Evolutionary conservation across 2,888 invertebrate species (phyloP), one percentile per base, ranked within the genome.

Genomic region (Lithophane semibrunnea): DNA sequence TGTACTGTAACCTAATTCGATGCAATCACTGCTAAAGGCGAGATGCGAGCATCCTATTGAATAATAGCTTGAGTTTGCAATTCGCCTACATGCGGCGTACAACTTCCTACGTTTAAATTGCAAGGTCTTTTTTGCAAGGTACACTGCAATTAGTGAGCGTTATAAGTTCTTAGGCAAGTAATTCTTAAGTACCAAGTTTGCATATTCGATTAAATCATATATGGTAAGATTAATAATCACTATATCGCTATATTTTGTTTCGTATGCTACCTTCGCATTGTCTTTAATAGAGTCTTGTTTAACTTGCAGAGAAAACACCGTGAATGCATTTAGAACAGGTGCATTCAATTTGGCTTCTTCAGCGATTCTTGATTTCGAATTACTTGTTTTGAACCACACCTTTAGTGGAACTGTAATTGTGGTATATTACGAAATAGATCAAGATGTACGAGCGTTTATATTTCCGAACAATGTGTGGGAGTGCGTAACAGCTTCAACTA

Each of bases 91-190:
- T 69, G 63, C 78, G 56, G 29, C 16, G 49, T 56, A 52, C 49
- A 73, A 72, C 89, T 86, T 85, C 89, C 86, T 89, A 90, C 89
- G 88, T 85, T 88, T 83, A 79, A 75, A 75, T 73, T 82, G 82
- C 87, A 89, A 88, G 88, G 85, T 80, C 73, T 71, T 74, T 76
- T 76, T 61, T 60, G 67, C 69, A 67, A 75, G 13, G 42, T 63
- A 73, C 44, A 73, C 49, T 79, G 82, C 56, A 80, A 83, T 88
- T 82, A 77, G 77, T 73, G 47, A 71, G 64, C 71, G 21, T 81
- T 85, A 63, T 84, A 75, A 47, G 56, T 71, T 66, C 37, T 68
- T 65, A 65, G 52, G 58, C 64, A 44, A 47, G 61, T 80, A 74
- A 80, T 64, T 80, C n/a, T 71, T 21, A 70, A 65, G 85, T 70